Evolutionary conservation across 2,888 invertebrate species (phyloP).

Genomic region (Achlya flavicornis): DNA sequence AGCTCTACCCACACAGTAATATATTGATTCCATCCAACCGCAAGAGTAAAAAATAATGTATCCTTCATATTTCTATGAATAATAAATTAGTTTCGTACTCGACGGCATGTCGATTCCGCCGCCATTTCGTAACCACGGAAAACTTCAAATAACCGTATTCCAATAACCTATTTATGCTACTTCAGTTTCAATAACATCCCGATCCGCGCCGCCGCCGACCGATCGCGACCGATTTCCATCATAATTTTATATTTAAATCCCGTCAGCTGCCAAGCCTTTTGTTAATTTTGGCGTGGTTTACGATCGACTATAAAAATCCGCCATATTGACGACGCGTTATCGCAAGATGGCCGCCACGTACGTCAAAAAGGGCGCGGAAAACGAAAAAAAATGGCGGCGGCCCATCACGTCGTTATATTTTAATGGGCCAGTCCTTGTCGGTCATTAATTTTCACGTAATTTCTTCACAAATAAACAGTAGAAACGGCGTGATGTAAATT

Average conservation of each 20-base stretch:
- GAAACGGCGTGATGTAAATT: conserved; percentile 7
- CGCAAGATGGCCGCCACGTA: conserved; percentile 61
- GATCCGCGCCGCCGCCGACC: conserved; percentile 20
- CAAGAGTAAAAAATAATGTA: conserved; percentile 16
- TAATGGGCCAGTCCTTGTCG: conserved; percentile 51
- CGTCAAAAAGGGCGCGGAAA: conserved; percentile 65
- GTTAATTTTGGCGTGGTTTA: conserved; percentile 78
- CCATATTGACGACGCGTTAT: conserved; percentile 64
- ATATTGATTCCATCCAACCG: neutral
- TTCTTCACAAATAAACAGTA: conserved; percentile 24
- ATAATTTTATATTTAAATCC: conserved; percentile 74
- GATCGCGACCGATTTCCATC: conserved; percentile 51
- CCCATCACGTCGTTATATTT: conserved; percentile 49
- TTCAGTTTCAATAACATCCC: conserved; percentile 33
- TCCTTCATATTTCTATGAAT: conserved; percentile 25
- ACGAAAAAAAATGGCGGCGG: conserved; percentile 41
- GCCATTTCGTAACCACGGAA: conserved; percentile 18
- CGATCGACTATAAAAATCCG: conserved; percentile 64
- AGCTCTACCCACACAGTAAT: neutral
- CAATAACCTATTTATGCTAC: conserved; percentile 32
- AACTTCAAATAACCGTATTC: conserved; percentile 19
- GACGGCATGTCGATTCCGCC: neutral
- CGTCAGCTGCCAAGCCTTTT: conserved; percentile 75
- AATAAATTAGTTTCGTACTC: conserved; percentile 13
- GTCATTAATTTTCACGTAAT: conserved; percentile 45